Conservation (phyloP, 1,140 invertebrate species). For the Drosophila ohnishii region DNA sequence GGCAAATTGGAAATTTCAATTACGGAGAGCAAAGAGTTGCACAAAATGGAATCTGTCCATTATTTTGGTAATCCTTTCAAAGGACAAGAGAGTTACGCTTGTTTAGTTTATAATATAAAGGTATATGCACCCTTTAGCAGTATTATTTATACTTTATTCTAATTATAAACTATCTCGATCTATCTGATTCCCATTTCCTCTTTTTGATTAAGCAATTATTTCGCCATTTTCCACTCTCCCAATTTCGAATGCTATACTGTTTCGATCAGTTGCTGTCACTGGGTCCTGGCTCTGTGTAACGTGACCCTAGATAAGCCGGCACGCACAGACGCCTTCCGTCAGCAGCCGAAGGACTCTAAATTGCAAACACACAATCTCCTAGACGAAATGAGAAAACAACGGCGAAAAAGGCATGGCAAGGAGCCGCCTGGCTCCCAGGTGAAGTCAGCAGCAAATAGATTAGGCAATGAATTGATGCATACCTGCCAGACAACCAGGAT, state of each 20-base stretch:
- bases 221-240: background rate
- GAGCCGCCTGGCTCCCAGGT: constrained; percentile 31
- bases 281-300: constrained; percentile 20
- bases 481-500: constrained; percentile 62
- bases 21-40: background rate
- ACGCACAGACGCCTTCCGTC: constrained; percentile 72
- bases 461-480: constrained; percentile 80
- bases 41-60: background rate
- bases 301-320: constrained; percentile 61
- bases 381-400: constrained; percentile 29
- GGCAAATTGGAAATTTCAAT: constrained; percentile 14
- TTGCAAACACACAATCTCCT: constrained; percentile 49
- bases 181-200: background rate
- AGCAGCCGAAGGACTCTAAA: constrained; percentile 72
- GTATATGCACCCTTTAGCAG: background rate
- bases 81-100: background rate
- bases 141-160: background rate
- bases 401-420: constrained; percentile 8
- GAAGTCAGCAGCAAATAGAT: constrained; percentile 71
- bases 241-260: constrained; percentile 5
- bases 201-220: constrained; percentile 10
- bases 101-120: background rate
- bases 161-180: background rate
- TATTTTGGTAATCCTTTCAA: background rate
- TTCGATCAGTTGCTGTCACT: constrained; percentile 18